Percentiles rank a stretch among this genome's conserved stretches.
phyloP scores from a whole-genome alignment of 2,888 invertebrate genomes.

The Pyrgus malvae region DNA sequence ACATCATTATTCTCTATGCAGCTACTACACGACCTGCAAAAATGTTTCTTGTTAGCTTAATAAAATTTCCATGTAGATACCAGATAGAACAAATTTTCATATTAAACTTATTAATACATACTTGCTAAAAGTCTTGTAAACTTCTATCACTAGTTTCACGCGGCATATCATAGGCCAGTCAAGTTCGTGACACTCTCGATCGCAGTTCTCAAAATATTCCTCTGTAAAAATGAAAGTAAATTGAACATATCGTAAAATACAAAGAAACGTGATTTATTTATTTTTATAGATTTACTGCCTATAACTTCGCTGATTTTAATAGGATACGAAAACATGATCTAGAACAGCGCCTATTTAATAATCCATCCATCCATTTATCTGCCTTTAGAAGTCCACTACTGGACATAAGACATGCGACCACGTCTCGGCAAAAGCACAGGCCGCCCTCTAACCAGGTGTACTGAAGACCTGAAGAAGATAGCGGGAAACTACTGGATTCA shows the following conservation, averaged over 20 bases:
- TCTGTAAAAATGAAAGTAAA: conserved; percentile 77
- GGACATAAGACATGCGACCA: too few species aligned
- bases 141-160: conserved; percentile 87
- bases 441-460: too few species aligned
- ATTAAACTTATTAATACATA: conserved; percentile 53
- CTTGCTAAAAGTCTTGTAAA: conserved; percentile 87
- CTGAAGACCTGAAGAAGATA: too few species aligned
- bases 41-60: neutral
- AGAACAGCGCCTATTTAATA: too few species aligned
- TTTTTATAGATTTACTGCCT: neutral
- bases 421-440: too few species aligned
- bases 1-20: conserved; percentile 82
- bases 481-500: too few species aligned
- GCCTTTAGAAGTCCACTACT: too few species aligned
- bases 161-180: conserved; percentile 92
- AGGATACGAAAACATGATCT: too few species aligned
- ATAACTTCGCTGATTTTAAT: too few species aligned
- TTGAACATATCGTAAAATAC: neutral
- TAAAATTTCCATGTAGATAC: neutral
- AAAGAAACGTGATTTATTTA: too few species aligned
- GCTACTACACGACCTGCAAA: conserved; percentile 83
- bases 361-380: too few species aligned
- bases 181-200: conserved; percentile 88
- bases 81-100: neutral
- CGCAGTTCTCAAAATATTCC: conserved; percentile 87